These are phyloP conservation scores for Caenorhabditis parvicauda DNA, from an alignment of 2,888 invertebrate genomes.

Conservation along the genomic window DNA sequence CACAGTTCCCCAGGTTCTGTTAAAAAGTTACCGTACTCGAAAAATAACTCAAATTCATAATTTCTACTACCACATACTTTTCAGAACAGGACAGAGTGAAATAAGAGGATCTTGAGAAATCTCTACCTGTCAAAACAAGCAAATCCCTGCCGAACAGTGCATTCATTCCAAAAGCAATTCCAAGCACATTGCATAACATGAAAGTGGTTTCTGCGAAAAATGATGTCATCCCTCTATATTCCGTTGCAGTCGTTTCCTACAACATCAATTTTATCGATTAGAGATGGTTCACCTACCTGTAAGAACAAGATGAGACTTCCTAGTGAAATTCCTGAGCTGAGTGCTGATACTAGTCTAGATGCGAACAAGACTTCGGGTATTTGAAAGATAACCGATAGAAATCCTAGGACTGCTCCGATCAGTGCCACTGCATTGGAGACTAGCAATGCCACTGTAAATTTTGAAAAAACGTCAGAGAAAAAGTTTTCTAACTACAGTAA, in stretches of 20 bases:
- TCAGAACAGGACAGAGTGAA: too few species aligned
- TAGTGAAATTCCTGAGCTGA: constrained; percentile 41
- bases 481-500: too few species aligned
- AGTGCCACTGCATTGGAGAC: constrained; percentile 30
- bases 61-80: too few species aligned
- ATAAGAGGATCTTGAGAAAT: too few species aligned
- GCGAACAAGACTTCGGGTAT: constrained; percentile 38
- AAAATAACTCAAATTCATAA: too few species aligned
- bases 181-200: constrained; percentile 31
- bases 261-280: background rate
- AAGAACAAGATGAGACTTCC: constrained; percentile 45
- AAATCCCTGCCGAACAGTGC: constrained; percentile 11
- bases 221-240: constrained; percentile 35
- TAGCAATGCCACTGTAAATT: too few species aligned
- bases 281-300: constrained; percentile 16
- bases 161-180: constrained; percentile 49
- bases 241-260: constrained; percentile 44
- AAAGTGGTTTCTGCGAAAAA: constrained; percentile 43
- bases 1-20: too few species aligned
- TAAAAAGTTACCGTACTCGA: too few species aligned
- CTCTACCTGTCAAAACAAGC: constrained; percentile 9
- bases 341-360: constrained; percentile 35
- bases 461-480: too few species aligned
- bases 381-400: background rate
- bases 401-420: constrained; percentile 27